phyloP scores from a whole-genome alignment of 2,888 invertebrate genomes.

The Sicus ferrugineus region DNA sequence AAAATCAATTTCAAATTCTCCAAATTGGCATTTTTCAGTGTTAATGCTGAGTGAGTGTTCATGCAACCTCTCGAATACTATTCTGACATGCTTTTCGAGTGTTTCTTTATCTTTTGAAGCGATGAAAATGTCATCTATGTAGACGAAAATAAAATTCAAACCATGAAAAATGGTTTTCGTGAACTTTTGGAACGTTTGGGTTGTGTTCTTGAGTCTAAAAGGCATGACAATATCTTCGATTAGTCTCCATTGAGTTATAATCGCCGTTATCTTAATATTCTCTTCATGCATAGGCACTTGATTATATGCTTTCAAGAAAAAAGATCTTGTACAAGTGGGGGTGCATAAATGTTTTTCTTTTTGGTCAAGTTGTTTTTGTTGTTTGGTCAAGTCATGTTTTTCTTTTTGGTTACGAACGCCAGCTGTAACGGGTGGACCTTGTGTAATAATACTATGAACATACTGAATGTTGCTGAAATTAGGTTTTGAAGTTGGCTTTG shows the following conservation, averaged over 20 bases:
- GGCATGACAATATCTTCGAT: background rate
- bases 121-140: constrained; percentile 19
- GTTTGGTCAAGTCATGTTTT: background rate
- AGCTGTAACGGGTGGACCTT: background rate
- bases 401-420: background rate
- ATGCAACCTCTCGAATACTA: background rate
- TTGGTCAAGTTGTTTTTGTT: background rate
- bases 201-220: background rate
- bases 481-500: background rate
- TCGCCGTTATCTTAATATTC: background rate
- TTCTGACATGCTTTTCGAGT: background rate
- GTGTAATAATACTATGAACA: background rate
- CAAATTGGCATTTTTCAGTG: background rate
- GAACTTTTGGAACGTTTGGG: background rate
- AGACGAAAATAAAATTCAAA: background rate
- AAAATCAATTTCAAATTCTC: constrained; percentile 1
- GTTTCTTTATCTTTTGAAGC: background rate
- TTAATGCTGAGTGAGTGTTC: constrained; percentile 1
- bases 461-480: too few relatives aligned
- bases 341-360: background rate
- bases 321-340: background rate
- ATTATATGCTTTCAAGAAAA: constrained; percentile 2
- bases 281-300: background rate
- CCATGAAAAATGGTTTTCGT: background rate
- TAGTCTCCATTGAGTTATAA: background rate